phyloP scores from a whole-genome alignment of 2,888 invertebrate species.

The Meteorus cinctellus region DNA sequence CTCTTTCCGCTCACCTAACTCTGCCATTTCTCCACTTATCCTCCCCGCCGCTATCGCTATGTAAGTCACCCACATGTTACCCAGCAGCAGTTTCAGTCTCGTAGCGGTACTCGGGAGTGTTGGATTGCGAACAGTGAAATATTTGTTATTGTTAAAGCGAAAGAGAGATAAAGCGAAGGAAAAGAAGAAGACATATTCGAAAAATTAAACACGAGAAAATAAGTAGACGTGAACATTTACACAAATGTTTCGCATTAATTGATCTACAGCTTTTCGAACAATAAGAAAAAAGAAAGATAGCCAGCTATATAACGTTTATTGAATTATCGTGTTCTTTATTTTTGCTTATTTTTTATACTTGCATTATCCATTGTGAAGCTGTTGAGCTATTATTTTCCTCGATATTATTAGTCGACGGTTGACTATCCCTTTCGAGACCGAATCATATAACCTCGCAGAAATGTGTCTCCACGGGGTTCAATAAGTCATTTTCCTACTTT shows the following conservation, averaged over 20 bases:
- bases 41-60: slow-evolving; percentile 55
- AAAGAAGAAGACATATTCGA: background rate
- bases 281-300: background rate
- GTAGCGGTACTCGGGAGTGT: slow-evolving; percentile 69
- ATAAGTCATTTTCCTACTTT: slow-evolving; percentile 11
- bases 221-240: background rate
- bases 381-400: background rate
- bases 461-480: background rate
- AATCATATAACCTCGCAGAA: background rate
- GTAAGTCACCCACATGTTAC: slow-evolving; percentile 71
- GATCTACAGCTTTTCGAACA: background rate
- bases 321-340: background rate
- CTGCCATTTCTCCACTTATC: slow-evolving; percentile 24
- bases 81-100: slow-evolving; percentile 67
- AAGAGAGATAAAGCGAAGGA: slow-evolving; percentile 1
- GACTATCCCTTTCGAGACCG: background rate
- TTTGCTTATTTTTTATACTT: slow-evolving; percentile 21
- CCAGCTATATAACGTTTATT: no score
- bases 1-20: slow-evolving; percentile 9
- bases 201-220: slow-evolving; percentile 11
- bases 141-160: slow-evolving; percentile 8
- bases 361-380: background rate
- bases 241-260: background rate
- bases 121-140: slow-evolving; percentile 39
- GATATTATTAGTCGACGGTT: background rate